Percentiles rank a stretch among this genome's conserved stretches.
Conservation (phyloP, 2,113 vertebrate species). For the Lathamus discolor region DNA sequence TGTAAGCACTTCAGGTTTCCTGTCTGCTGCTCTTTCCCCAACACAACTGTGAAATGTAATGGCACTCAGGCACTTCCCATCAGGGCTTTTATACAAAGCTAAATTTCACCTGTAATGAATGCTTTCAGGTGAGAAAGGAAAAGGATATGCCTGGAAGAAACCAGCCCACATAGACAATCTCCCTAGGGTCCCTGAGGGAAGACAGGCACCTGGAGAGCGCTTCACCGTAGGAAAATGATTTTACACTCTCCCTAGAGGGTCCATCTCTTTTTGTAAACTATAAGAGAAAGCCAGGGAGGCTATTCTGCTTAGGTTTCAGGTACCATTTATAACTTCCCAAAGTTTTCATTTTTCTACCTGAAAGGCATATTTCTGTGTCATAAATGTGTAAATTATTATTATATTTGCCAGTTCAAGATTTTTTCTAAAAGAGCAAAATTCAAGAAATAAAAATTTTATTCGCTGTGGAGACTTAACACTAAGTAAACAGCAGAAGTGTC, state of each 20-base stretch:
- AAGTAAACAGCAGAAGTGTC: neutral
- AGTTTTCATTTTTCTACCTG: neutral
- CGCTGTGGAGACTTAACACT: neutral
- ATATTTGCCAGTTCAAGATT: neutral
- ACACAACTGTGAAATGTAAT: neutral
- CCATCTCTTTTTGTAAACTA: neutral
- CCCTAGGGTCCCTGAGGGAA: neutral
- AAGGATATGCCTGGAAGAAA: neutral
- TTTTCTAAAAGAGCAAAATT: neutral
- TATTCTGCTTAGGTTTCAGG: neutral
- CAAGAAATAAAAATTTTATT: neutral
- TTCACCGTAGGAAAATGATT: neutral
- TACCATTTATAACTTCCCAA: neutral
- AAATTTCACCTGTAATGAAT: neutral
- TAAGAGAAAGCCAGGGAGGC: neutral
- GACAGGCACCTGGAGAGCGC: neutral
- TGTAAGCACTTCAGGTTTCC: neutral
- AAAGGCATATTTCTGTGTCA: neutral
- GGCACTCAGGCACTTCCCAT: neutral
- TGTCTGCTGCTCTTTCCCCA: neutral
- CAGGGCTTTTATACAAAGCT: neutral
- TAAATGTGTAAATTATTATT: neutral
- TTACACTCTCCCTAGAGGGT: neutral
- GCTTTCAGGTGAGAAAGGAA: neutral
- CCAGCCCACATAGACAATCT: neutral